Base-by-base conservation (phyloP, 2,888 invertebrate species). In the Hirudinaria manillensis region DNA sequence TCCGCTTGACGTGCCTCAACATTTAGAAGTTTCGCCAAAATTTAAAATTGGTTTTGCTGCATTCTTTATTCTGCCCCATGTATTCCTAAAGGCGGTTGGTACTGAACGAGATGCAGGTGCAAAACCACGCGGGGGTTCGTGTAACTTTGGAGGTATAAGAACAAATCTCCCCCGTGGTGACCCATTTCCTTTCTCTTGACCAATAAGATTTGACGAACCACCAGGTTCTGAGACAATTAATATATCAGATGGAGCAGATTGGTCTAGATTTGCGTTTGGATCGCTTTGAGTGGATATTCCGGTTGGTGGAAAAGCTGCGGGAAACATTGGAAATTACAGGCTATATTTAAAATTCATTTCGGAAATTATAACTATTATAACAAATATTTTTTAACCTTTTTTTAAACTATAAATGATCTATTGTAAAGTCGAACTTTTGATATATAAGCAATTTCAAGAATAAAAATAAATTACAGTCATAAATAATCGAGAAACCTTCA, bases 51-150 rank as follows among this genome's bases (percentile, higher is more conserved):
- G 61, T 61, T 29, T 61, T 61, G 24, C 61, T 2, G 61, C 3
- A 27, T 61, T 61, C 66, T 70, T 76, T 19, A 32, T 65, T 29
- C 76, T 72, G 13, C 76, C 77, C 77, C 77, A 78, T 13, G 78
- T 77, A 51, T 51, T 75, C 70, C 72, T 77, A 24, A 79, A 76
- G 34, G 36, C 36, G 10, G 73, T 51, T 0, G 79, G 79, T 21
- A 72, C 71, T 27, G 55, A 55, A 56, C 77, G 78, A 6, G 78
- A 78, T 3, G 79, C 79, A 16, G 79, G 79, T 16, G 79, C 79
- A 55, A 72, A 79, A 4, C 79, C 79, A 21, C 77, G 73, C 6
- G 79, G 78, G 36, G 66, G 74, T 21, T 74, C 36, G 71, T 79
- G 77, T 16, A 75, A 71, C 24, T 71, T 72, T 3, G 76, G 74